Percentiles rank a stretch among this genome's conserved stretches.
Evolutionary conservation across 2,797 vertebrate genomes (phyloP).

Genomic region (Lutjanus campechanus): DNA sequence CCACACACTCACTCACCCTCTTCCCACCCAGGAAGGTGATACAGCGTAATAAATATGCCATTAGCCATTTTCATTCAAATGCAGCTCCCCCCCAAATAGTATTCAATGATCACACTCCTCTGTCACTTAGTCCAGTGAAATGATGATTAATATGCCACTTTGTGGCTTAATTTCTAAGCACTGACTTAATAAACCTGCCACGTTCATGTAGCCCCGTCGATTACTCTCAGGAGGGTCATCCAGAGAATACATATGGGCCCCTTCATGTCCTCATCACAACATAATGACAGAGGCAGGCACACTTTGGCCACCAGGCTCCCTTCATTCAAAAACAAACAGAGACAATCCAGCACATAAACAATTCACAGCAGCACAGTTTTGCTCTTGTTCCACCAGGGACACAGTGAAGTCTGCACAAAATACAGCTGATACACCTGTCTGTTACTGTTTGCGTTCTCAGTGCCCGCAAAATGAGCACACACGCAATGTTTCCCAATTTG

Average conservation of each 20-base stretch:
- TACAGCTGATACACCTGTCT: constrained; percentile 8
- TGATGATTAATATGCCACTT: constrained; percentile 81
- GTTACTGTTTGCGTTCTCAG: not conserved
- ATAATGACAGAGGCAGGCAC: constrained; percentile 38
- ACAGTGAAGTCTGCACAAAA: constrained; percentile 31
- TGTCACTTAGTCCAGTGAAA: constrained; percentile 75
- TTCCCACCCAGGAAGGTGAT: constrained; percentile 42
- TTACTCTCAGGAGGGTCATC: constrained; percentile 73
- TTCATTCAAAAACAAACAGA: constrained; percentile 23
- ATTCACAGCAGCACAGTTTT: not conserved
- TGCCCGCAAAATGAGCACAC: not conserved
- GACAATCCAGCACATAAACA: constrained; percentile 7
- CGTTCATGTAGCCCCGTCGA: constrained; percentile 57
- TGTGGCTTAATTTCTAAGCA: constrained; percentile 78
- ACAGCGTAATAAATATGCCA: constrained; percentile 67
- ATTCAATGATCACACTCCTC: constrained; percentile 69
- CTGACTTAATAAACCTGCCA: constrained; percentile 80
- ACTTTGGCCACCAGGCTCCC: constrained; percentile 14
- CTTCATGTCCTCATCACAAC: constrained; percentile 48
- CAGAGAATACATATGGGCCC: constrained; percentile 56
- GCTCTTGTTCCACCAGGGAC: constrained; percentile 8
- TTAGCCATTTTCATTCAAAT: constrained; percentile 69
- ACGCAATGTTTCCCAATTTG: not conserved
- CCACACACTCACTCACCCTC: constrained; percentile 5
- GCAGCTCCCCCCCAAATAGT: constrained; percentile 56